Evolutionary conservation across 1,140 invertebrate species (phyloP).

Genomic region (Ladona fulva): DNA sequence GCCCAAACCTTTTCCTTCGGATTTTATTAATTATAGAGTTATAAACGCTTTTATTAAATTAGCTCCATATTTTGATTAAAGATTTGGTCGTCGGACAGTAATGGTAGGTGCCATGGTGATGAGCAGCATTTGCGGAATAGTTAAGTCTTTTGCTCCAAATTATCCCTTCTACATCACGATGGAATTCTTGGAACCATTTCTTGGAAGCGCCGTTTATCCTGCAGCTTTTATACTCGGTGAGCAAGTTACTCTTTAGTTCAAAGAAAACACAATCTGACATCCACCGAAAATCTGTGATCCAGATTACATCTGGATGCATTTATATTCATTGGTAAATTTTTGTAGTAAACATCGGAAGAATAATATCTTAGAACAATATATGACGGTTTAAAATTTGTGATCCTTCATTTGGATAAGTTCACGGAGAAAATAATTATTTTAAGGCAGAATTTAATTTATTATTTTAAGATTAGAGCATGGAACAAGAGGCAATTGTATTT

Average conservation of each 20-base stretch:
- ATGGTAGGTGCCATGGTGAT: not conserved
- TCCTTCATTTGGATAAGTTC: not conserved
- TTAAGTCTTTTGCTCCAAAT: not conserved
- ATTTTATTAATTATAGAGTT: too few relatives aligned
- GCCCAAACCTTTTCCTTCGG: too few relatives aligned
- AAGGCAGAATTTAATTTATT: not conserved
- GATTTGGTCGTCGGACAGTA: not conserved
- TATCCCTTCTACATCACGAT: not conserved
- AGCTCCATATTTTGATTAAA: not conserved
- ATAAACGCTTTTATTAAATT: too few relatives aligned
- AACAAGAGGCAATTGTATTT: not conserved
- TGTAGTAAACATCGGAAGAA: too few relatives aligned
- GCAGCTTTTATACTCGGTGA: conserved; percentile 6
- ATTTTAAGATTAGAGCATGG: not conserved
- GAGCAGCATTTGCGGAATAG: not conserved
- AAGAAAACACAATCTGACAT: too few relatives aligned
- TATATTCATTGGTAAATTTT: too few relatives aligned
- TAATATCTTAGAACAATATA: too few relatives aligned
- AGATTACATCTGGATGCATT: too few relatives aligned
- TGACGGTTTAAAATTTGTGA: not conserved
- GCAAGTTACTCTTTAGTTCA: too few relatives aligned
- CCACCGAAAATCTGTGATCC: too few relatives aligned
- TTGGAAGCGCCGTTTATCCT: not conserved
- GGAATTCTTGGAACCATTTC: conserved; percentile 9
- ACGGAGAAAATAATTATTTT: not conserved